Evolutionary conservation across 2,888 invertebrate genomes (phyloP).

Genomic region (Odontocolon sp.): DNA sequence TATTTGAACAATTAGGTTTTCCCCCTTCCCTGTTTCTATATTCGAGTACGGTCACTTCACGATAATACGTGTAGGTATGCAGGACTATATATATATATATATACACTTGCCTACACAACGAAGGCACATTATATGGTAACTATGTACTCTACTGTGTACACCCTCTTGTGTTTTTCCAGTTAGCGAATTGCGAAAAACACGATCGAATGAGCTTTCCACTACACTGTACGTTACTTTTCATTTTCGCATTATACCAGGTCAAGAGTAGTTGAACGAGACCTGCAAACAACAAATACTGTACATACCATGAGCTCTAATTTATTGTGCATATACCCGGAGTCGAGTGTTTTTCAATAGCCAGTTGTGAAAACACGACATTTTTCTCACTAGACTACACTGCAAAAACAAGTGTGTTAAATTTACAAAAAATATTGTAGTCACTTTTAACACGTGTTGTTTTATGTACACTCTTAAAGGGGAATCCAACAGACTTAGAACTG

Average conservation of each 20-base stretch:
- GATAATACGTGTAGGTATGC: conserved; percentile 42
- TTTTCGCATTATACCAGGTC: neutral
- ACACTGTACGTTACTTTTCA: neutral
- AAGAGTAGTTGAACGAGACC: neutral
- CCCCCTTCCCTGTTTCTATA: conserved; percentile 57
- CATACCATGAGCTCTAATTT: neutral
- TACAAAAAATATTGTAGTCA: too few relatives aligned
- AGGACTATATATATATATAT: too few relatives aligned
- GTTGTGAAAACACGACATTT: neutral
- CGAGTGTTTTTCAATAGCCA: too few relatives aligned
- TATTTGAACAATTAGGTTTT: conserved; percentile 76
- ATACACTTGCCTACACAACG: conserved; percentile 1
- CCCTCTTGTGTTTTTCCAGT: conserved; percentile 15
- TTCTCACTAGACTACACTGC: too few relatives aligned
- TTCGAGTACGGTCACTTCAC: conserved; percentile 42
- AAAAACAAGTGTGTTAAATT: too few relatives aligned
- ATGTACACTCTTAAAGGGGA: too few relatives aligned
- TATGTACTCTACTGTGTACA: neutral
- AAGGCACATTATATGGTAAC: conserved; percentile 18
- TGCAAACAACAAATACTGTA: conserved; percentile 2
- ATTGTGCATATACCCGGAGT: neutral
- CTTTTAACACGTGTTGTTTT: too few relatives aligned
- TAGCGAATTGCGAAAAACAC: conserved; percentile 36
- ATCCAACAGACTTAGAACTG: too few relatives aligned
- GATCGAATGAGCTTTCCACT: conserved; percentile 17